Conservation (phyloP, 2,888 invertebrate genomes). For the Acrobasis consociella region DNA sequence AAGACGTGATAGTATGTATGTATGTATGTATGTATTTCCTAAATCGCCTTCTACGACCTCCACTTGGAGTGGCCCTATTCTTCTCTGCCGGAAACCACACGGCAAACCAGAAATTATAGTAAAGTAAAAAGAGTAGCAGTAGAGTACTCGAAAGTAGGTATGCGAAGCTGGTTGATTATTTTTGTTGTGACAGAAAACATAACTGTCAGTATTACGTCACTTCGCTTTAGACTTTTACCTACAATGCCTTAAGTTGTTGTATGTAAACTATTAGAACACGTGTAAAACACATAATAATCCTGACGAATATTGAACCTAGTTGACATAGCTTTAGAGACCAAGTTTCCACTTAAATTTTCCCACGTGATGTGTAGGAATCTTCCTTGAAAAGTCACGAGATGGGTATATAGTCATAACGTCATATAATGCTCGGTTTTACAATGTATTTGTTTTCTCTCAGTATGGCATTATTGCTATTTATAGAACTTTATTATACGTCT, state of each 20-base stretch:
- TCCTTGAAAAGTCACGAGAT: slow-evolving; percentile 1
- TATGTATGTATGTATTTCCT: no score
- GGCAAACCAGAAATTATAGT: no score
- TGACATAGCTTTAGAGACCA: not conserved
- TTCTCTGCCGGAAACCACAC: no score
- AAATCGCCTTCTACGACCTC: no score
- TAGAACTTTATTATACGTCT: slow-evolving; percentile 10
- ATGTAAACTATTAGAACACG: slow-evolving; percentile 4
- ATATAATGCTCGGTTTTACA: slow-evolving; percentile 14
- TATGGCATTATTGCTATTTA: slow-evolving; percentile 7
- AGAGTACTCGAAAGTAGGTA: no score
- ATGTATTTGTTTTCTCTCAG: slow-evolving; percentile 5
- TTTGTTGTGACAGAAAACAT: no score
- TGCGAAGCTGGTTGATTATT: no score
- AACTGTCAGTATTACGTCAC: not conserved
- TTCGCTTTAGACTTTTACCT: not conserved
- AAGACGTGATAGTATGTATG: no score
- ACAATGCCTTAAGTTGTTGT: not conserved
- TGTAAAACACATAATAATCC: not conserved
- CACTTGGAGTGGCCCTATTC: no score
- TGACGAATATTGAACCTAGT: not conserved
- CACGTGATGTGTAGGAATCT: not conserved
- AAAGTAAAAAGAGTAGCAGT: no score
- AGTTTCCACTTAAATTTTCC: not conserved
- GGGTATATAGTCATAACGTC: not conserved